These are phyloP conservation scores for Lepisosteus oculatus DNA, from an alignment of 2,113 vertebrate species.

Conservation along the genomic window DNA sequence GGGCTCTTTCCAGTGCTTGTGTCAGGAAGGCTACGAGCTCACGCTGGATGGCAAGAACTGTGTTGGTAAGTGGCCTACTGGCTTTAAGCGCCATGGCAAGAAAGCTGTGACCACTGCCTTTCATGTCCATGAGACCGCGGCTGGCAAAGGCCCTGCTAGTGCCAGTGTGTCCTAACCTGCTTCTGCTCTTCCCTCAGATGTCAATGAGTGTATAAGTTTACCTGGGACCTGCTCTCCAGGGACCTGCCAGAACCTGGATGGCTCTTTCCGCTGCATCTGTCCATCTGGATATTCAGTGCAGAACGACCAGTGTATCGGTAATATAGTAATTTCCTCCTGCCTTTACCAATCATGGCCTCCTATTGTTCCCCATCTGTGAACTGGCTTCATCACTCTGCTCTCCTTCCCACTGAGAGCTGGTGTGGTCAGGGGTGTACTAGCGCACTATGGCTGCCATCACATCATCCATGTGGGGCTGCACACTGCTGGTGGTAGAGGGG, in stretches of 20 bases:
- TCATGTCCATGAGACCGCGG: too few relatives aligned
- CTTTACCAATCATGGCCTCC: too few relatives aligned
- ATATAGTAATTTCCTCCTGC: slow-evolving; percentile 15
- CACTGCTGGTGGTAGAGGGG: too few relatives aligned
- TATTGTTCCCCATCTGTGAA: too few relatives aligned
- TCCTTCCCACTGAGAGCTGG: too few relatives aligned
- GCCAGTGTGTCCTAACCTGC: neutral
- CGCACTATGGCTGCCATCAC: too few relatives aligned
- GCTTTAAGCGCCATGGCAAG: too few relatives aligned
- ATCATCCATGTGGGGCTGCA: too few relatives aligned
- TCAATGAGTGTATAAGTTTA: slow-evolving; percentile 84
- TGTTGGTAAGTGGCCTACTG: slow-evolving; percentile 66
- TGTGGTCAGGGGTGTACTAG: too few relatives aligned
- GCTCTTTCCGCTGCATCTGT: slow-evolving; percentile 92
- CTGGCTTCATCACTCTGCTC: too few relatives aligned
- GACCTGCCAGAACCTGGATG: slow-evolving; percentile 90
- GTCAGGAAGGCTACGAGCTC: slow-evolving; percentile 86
- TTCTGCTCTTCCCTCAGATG: slow-evolving; percentile 58
- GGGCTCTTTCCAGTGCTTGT: slow-evolving; percentile 89
- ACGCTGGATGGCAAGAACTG: slow-evolving; percentile 87
- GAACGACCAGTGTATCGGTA: slow-evolving; percentile 87
- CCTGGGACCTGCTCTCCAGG: slow-evolving; percentile 83
- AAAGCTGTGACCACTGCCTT: too few relatives aligned
- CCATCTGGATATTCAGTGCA: slow-evolving; percentile 85
- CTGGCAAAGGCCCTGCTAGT: too few relatives aligned